phyloP scores from a whole-genome alignment of 2,797 vertebrate species.

The Odontamblyopus lacepedii region DNA sequence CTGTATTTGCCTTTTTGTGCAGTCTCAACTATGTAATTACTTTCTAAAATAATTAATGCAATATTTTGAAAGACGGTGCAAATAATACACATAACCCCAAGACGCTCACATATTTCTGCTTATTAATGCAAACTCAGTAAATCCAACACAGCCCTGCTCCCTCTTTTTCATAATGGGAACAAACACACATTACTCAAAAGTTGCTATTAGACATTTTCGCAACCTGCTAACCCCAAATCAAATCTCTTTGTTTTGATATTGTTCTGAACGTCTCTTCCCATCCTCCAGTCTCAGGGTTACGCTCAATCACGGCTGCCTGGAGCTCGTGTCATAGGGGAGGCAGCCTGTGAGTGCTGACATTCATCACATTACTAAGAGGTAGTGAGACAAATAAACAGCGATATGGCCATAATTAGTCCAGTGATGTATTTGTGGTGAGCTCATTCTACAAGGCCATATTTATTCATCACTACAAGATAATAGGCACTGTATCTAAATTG shows the following conservation, averaged over 20 bases:
- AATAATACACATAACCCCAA: too few relatives aligned
- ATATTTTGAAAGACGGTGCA: too few relatives aligned
- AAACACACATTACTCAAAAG: too few relatives aligned
- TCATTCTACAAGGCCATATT: slow-evolving; percentile 31
- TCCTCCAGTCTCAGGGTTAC: slow-evolving; percentile 18
- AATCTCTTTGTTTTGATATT: not conserved
- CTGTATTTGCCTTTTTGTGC: too few relatives aligned
- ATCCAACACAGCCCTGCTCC: too few relatives aligned
- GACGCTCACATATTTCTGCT: too few relatives aligned
- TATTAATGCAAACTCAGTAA: too few relatives aligned
- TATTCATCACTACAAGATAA: slow-evolving; percentile 45
- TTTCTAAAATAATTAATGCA: too few relatives aligned
- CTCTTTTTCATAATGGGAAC: too few relatives aligned
- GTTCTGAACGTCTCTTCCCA: not conserved
- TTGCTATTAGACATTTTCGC: too few relatives aligned
- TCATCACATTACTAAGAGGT: slow-evolving; percentile 33
- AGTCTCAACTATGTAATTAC: too few relatives aligned
- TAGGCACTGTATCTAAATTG: slow-evolving; percentile 38
- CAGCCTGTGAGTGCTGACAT: slow-evolving; percentile 30
- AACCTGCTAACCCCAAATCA: not conserved
- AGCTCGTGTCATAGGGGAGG: slow-evolving; percentile 29
- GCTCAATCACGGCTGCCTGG: slow-evolving; percentile 27
- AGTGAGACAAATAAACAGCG: slow-evolving; percentile 36
- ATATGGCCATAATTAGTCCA: slow-evolving; percentile 32
- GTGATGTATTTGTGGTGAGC: slow-evolving; percentile 34